Evolutionary conservation across 2,888 invertebrate genomes (phyloP).

Genomic region (Acanthosepion pharaonis): DNA sequence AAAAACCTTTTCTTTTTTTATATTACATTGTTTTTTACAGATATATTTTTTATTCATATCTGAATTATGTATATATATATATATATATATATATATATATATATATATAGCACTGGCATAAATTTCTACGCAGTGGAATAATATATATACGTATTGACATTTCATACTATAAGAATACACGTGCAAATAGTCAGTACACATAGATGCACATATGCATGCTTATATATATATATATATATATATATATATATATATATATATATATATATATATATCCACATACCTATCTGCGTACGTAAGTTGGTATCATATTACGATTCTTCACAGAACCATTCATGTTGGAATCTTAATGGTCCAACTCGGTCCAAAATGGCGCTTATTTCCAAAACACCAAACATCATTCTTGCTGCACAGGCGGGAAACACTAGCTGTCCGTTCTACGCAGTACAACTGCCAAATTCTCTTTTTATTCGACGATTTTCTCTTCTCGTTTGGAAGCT

Average conservation of each 20-base stretch:
- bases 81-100: neutral
- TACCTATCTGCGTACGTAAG: neutral
- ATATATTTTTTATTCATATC: too few species aligned
- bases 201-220: neutral
- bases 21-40: too few species aligned
- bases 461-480: neutral
- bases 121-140: neutral
- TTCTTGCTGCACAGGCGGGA: neutral
- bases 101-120: neutral
- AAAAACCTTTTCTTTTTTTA: too few species aligned
- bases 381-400: neutral
- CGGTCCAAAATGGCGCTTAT: conserved; percentile 33
- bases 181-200: neutral
- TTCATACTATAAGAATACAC: too few species aligned
- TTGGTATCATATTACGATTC: neutral
- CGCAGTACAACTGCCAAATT: neutral
- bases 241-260: neutral
- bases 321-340: conserved; percentile 33
- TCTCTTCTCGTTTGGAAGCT: neutral
- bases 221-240: neutral
- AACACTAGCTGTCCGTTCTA: neutral
- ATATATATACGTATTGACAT: neutral
- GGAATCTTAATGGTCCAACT: conserved; percentile 33
- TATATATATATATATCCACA: neutral
- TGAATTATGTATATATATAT: neutral